A percentile compares a stretch with the other conserved stretches of the same genome.
These are phyloP conservation scores for Theocolax elegans DNA, from an alignment of 1,140 invertebrate species.

Conservation along the genomic window DNA sequence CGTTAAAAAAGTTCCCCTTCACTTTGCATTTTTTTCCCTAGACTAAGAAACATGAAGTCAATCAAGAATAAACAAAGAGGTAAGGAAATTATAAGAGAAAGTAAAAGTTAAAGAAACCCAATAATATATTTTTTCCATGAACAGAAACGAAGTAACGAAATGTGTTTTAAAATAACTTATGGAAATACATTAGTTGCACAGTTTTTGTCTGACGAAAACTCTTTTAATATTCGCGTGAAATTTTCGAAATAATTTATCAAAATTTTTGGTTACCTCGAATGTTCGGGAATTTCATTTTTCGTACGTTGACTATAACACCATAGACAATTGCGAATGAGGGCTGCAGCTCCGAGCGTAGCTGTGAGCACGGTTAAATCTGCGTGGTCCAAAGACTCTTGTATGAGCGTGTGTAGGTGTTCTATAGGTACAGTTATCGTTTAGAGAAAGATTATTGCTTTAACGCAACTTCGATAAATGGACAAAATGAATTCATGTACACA, in stretches of 20 bases:
- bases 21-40: background rate
- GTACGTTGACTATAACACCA: conserved; percentile 77
- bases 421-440: conserved; percentile 30
- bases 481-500: too few relatives aligned
- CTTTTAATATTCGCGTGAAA: too few relatives aligned
- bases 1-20: background rate
- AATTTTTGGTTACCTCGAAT: conserved; percentile 48
- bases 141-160: too few relatives aligned
- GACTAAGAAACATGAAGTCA: too few relatives aligned
- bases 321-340: conserved; percentile 79
- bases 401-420: conserved; percentile 81
- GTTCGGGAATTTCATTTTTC: conserved; percentile 58
- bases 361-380: conserved; percentile 82
- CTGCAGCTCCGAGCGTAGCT: conserved; percentile 80
- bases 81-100: background rate
- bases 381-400: conserved; percentile 83
- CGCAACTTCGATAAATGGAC: too few relatives aligned
- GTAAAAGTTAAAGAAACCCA: background rate
- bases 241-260: background rate
- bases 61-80: background rate
- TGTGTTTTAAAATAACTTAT: too few relatives aligned
- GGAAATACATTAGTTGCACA: too few relatives aligned
- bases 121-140: too few relatives aligned
- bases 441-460: too few relatives aligned
- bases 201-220: too few relatives aligned